A percentile compares a stretch with the other conserved stretches of the same genome.
These are phyloP conservation scores for Piezodorus guildinii DNA, from an alignment of 1,140 invertebrate genomes.

Conservation along the genomic window DNA sequence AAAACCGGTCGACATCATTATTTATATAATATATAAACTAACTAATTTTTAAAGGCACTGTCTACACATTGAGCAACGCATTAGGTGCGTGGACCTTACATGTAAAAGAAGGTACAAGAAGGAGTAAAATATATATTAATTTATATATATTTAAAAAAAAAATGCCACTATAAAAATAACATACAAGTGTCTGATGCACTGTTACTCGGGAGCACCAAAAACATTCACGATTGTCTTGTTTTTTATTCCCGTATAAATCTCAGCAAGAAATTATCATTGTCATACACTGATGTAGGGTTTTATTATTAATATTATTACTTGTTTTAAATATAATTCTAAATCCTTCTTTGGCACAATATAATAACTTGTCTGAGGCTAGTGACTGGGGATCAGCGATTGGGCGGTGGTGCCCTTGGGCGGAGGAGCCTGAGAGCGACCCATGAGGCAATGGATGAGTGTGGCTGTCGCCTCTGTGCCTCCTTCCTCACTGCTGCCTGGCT, in stretches of 20 bases:
- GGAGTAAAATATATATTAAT: slow-evolving; percentile 10
- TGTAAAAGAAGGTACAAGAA: slow-evolving; percentile 21
- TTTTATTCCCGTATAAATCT: not conserved
- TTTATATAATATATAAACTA: slow-evolving; percentile 13
- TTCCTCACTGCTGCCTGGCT: slow-evolving; percentile 38
- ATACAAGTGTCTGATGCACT: not conserved
- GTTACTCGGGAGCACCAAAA: not conserved
- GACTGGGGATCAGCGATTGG: slow-evolving; percentile 10
- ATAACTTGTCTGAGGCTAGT: slow-evolving; percentile 20
- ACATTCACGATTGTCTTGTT: slow-evolving; percentile 2
- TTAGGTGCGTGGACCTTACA: slow-evolving; percentile 25
- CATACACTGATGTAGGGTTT: not conserved
- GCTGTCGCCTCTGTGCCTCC: slow-evolving; percentile 10
- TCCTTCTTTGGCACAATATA: slow-evolving; percentile 25
- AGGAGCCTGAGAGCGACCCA: slow-evolving; percentile 60
- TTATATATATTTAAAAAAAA: slow-evolving; percentile 7
- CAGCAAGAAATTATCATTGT: slow-evolving; percentile 16
- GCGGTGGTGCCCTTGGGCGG: slow-evolving; percentile 37
- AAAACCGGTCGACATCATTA: slow-evolving; percentile 6
- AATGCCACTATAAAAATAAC: slow-evolving; percentile 7
- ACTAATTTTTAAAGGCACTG: slow-evolving; percentile 22
- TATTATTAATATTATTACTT: not conserved
- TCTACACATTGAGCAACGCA: slow-evolving; percentile 26
- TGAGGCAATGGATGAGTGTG: slow-evolving; percentile 44
- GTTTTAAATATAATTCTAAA: slow-evolving; percentile 15